These are phyloP conservation scores for Caenorhabditis panamensis DNA, from an alignment of 2,888 invertebrate species.

Conservation along the genomic window DNA sequence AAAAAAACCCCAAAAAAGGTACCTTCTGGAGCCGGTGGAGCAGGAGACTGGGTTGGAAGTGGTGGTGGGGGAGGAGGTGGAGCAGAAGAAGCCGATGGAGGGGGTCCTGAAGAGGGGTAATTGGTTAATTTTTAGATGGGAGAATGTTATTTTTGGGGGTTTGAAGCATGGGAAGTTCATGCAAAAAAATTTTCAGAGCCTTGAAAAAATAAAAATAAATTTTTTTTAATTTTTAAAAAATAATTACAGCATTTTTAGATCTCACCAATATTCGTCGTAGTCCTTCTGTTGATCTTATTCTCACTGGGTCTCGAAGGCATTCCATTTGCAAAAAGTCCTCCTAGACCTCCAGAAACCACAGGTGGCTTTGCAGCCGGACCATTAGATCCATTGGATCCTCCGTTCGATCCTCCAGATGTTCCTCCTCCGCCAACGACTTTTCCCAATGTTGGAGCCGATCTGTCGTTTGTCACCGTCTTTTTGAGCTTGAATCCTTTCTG, in stretches of 20 bases:
- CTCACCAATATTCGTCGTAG: slow-evolving; percentile 59
- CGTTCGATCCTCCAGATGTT: slow-evolving; percentile 2
- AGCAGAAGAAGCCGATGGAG: slow-evolving; percentile 54
- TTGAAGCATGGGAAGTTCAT: no score
- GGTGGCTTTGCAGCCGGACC: slow-evolving; percentile 37
- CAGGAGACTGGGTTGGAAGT: slow-evolving; percentile 11
- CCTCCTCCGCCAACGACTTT: slow-evolving; percentile 48
- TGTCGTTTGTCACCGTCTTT: slow-evolving; percentile 76
- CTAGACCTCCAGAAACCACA: slow-evolving; percentile 56
- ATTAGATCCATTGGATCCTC: slow-evolving; percentile 27
- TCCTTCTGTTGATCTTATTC: slow-evolving; percentile 66
- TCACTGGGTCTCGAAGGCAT: slow-evolving; percentile 79
- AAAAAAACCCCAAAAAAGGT: background rate
- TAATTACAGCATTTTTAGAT: slow-evolving; percentile 5
- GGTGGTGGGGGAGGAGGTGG: slow-evolving; percentile 44
- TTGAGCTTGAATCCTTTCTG: slow-evolving; percentile 73
- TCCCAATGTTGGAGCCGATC: slow-evolving; percentile 73
- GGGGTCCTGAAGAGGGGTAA: slow-evolving; percentile 50
- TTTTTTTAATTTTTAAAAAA: background rate
- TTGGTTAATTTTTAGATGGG: slow-evolving; percentile 10
- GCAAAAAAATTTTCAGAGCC: no score
- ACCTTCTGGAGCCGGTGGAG: slow-evolving; percentile 42
- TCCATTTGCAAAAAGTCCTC: slow-evolving; percentile 79
- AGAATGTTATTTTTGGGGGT: background rate
- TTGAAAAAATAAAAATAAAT: no score